Percentiles rank a stretch among this genome's conserved stretches.
These are phyloP conservation scores for Eubasilissa regina DNA, from an alignment of 1,140 invertebrate genomes.

Conservation along the genomic window DNA sequence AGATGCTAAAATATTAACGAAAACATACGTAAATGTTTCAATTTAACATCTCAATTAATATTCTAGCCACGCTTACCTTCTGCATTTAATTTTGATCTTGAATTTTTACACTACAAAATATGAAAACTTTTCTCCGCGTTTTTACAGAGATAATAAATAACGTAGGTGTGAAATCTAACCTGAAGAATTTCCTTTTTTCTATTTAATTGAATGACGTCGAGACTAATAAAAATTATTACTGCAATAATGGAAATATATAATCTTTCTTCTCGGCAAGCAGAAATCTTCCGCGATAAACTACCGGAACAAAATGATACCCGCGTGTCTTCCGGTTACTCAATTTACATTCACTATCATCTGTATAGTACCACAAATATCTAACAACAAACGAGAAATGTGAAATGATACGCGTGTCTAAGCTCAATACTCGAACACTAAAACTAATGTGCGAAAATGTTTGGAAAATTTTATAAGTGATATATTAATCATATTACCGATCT, in stretches of 20 bases:
- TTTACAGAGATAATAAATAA: too few species aligned
- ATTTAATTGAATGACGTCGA: slow-evolving; percentile 6
- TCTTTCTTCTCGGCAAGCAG: background rate
- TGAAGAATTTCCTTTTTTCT: too few species aligned
- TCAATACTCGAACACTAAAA: background rate
- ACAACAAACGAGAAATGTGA: background rate
- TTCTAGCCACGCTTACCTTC: too few species aligned
- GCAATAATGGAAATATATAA: slow-evolving; percentile 14
- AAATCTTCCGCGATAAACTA: slow-evolving; percentile 7
- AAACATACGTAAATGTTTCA: too few species aligned
- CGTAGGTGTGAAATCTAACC: too few species aligned
- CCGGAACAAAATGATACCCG: slow-evolving; percentile 11
- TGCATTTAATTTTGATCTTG: too few species aligned
- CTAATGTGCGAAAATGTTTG: background rate
- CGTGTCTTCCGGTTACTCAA: background rate
- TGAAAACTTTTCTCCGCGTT: too few species aligned
- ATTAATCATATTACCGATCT: too few species aligned
- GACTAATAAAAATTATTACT: slow-evolving; percentile 4
- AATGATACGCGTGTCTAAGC: background rate
- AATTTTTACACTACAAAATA: too few species aligned
- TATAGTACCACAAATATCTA: background rate
- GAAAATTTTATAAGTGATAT: too few species aligned
- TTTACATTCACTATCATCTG: background rate
- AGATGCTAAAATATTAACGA: too few species aligned
- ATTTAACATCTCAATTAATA: too few species aligned